Evolutionary conservation across 2,797 vertebrate species (phyloP), one percentile per base, ranked within the genome.

Genomic region (Malacoraja senta): DNA sequence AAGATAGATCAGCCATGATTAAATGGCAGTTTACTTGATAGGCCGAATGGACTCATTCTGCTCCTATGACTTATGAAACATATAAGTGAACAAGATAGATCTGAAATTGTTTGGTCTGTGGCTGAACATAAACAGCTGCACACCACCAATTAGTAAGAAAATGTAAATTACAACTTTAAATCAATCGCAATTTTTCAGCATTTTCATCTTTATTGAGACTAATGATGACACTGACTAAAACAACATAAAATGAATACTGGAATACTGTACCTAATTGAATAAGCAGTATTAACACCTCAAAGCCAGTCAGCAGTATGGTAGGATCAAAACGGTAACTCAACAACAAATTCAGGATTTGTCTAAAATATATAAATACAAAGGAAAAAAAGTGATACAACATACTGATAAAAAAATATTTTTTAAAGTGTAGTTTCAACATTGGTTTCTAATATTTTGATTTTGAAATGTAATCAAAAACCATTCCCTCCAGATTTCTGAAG

Each of bases 341-440:
- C 15, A 99, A 95, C 93, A 97, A 97, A 95, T 97, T 98, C 94
- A 99, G 96, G 95, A 99, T 97, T 94, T 98, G 97, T 94, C 99
- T 99, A 94, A 35, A 96, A 94, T 94, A 88, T 12, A 61, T 3
- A 9, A 2, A 15, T 29, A 38, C 38, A 84, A 58, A 19, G 24
- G 4, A 63, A 24, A 93, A 61, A 94, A 72, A 95, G 35, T 94
- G 0, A 1, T 84, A 29, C 38, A 0, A 93, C 12, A 93, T 6
- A 29, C 0, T 93, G 29, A 93, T n/a, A 68, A n/a, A 93, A 21
- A 26, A 21, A 74, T 21, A 13, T 29, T 17, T 32, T 8, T 9
- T 21, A 81, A 86, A 63, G 10, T 44, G 10, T 38, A 53, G 72
- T 29, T 92, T 92, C 38, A 92, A 92, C 2, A 76, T n/a, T n/a